Base-by-base conservation (phyloP, 2,888 invertebrate species). In the Netelia inedita region DNA sequence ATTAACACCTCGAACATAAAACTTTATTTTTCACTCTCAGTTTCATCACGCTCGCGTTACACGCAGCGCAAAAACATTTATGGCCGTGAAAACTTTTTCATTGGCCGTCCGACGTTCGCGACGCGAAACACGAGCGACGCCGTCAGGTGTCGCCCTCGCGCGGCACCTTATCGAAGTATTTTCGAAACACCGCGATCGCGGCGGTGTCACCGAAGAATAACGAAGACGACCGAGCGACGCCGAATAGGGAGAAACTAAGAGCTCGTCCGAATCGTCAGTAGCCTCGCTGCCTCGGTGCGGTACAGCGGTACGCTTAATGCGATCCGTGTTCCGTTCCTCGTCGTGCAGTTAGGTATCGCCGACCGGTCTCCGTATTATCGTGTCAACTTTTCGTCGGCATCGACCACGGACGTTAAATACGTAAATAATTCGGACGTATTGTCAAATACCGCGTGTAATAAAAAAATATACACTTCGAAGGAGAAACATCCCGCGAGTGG, bases 231-330 rank as follows among this genome's bases (percentile, higher is more conserved):
- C 73, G 73, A 73, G 59, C 46, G 9, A 9, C 23, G 35, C 73
- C 73, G 73, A 73, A 28, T 21, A 41, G 28, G 41, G 16, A n/a
- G 55, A 55, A 19, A 55, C 16, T 19, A 55, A 19, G 43, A 28
- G 28, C 16, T n/a, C 59, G 19, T 21, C 43, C 35, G 41, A 21
- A 59, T 35, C 16, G 69, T 69, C 83, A 85, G 85, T 85, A 79
- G 85, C 82, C 82, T 85, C 71, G 82, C 85, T 85, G 85, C 82
- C 85, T 85, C 82, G 82, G 85, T 85, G 85, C 78, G 82, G 82
- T 81, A 35, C 57, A 78, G 46, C 78, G 79, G 79, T 71, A 74
- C 74, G 82, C 79, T 46, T 69, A n/a, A 57, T 28, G 79, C 82
- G 82, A 50, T 78, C 79, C 78, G 85, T 75, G 63, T 73, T 68